Percentiles rank a stretch among this genome's conserved stretches.
Conservation (phyloP, 2,797 vertebrate species). For the Zalophus californianus region DNA sequence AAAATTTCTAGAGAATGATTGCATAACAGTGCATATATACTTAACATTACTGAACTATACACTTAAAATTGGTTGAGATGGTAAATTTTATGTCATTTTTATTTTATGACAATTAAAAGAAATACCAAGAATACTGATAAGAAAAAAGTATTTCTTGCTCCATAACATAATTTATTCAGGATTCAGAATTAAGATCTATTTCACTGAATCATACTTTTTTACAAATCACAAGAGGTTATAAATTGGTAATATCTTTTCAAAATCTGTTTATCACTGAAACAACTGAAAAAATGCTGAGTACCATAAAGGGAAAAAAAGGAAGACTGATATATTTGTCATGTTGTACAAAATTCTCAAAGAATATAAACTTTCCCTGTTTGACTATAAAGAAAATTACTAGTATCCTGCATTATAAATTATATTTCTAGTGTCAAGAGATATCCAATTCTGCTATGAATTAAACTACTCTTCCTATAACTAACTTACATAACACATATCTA, state of each 20-base stretch:
- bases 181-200: neutral
- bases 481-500: neutral
- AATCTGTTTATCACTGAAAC: neutral
- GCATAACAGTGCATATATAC: neutral
- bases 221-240: neutral
- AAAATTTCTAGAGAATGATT: neutral
- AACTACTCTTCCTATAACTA: neutral
- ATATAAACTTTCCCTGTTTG: slow-evolving; percentile 1
- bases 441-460: neutral
- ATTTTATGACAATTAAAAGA: neutral
- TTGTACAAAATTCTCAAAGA: neutral
- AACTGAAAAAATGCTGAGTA: neutral
- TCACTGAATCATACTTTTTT: neutral
- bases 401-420: neutral
- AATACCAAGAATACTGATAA: neutral
- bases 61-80: neutral
- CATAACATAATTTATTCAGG: neutral
- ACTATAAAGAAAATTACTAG: neutral
- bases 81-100: neutral
- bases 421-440: neutral
- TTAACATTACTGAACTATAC: neutral
- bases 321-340: neutral
- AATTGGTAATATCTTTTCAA: neutral
- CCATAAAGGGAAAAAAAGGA: neutral
- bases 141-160: neutral